phyloP scores from a whole-genome alignment of 1,140 invertebrate species.

The Microplitis mediator region DNA sequence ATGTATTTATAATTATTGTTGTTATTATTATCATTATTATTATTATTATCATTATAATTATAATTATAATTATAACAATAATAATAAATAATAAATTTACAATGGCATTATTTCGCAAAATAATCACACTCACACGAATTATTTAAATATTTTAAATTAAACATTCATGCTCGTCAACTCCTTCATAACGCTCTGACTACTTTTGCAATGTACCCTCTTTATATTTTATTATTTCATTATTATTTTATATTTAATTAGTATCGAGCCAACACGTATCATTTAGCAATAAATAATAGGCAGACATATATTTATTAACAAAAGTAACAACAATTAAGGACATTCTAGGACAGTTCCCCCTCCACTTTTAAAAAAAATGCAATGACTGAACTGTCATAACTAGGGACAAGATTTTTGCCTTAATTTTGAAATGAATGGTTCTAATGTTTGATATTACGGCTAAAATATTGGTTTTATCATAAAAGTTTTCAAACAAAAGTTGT shows the following conservation, averaged over 20 bases:
- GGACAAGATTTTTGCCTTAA: too few species aligned
- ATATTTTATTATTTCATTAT: too few species aligned
- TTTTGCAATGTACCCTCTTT: slow-evolving; percentile 54
- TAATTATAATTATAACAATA: slow-evolving; percentile 38
- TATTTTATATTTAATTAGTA: slow-evolving; percentile 28
- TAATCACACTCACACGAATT: slow-evolving; percentile 9
- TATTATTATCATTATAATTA: slow-evolving; percentile 30
- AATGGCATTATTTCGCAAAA: slow-evolving; percentile 18
- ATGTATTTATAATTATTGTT: slow-evolving; percentile 36
- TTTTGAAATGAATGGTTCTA: too few species aligned
- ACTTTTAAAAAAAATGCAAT: too few species aligned
- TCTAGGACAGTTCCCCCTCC: too few species aligned
- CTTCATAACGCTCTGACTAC: slow-evolving; percentile 45
- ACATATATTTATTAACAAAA: too few species aligned
- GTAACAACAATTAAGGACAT: too few species aligned
- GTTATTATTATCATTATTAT: slow-evolving; percentile 29
- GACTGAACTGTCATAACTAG: too few species aligned
- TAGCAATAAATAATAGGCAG: slow-evolving; percentile 7
- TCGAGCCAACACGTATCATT: neutral
- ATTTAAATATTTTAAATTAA: neutral
- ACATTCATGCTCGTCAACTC: slow-evolving; percentile 41
- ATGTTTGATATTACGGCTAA: too few species aligned
- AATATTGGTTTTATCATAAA: too few species aligned
- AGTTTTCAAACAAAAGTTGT: too few species aligned
- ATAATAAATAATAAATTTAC: slow-evolving; percentile 27